Evolutionary conservation across 1,140 invertebrate species (phyloP), one percentile per base, ranked within the genome.

Genomic region (Lucilia cuprina): DNA sequence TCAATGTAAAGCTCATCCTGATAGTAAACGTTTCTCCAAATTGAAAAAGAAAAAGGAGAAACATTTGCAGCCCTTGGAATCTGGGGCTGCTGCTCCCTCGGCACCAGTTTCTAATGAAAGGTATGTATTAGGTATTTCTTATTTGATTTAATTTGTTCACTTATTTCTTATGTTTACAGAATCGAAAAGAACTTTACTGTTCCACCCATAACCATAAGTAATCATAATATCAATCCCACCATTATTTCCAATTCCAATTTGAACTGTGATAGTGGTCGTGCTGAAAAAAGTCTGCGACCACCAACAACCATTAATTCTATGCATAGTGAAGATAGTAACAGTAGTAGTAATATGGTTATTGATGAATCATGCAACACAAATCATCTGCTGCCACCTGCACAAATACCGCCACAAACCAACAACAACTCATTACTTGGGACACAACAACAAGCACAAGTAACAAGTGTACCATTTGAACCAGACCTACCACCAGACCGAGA

Each of bases 1-100:
- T 77, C 88, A 87, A 17, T 91, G 88, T 84, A 82, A 88, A 88
- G 83, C 85, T 0, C 82, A 85, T 74, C 84, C 84, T 12, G 80
- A 83, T 55, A 82, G 47, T 30, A 84, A 84, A n/a, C 84, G 84
- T 30, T 74, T 74, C 21, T 82, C 74, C 8, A 84, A 84, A 13
- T 13, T 74, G 35, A 84, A 84, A 49, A 84, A 83, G 50, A 77
- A 83, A 41, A 49, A 65, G 10, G 82, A 84, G 30, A 82, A 84
- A 82, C 19, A 21, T 12, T 14, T 0, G 14, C 74, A 14, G 30
- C 74, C 34, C 74, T 41, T 41, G 41, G 75, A 78, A 41, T 9
- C 25, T 41, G 30, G 21, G 10, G 82, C 25, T 30, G 25, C 25
- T 30, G 25, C 60, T 14, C 34, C 19, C 9, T 2, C n/a, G 30